Evolutionary conservation across 2,888 invertebrate genomes (phyloP), one percentile per base, ranked within the genome.

Genomic region (Eilema griseolum): DNA sequence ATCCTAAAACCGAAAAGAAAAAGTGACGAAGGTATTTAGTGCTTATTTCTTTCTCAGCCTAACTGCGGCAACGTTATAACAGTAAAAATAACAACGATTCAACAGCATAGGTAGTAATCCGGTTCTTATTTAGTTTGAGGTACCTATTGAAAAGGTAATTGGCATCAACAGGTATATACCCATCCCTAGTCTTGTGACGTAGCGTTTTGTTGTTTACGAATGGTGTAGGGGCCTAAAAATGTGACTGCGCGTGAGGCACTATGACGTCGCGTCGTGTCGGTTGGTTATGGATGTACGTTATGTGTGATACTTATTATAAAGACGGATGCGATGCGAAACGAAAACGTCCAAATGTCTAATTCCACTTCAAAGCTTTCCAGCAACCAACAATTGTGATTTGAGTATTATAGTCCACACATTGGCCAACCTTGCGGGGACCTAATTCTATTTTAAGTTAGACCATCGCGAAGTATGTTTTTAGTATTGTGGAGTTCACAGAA

Each of bases 201-300:
- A 81, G 78, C 78, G 79, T 79, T 82, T 80, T 84, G 82, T 85
- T 82, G 77, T 82, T 83, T 80, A 84, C 80, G 91, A 91, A 85
- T 89, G 89, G 88, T 88, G 88, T 85, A 85, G 88, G 93, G 94
- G 93, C 93, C 93, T n/a, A n/a, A n/a, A 87, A 85, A 67, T 79
- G 75, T 83, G 75, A 52, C 61, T 88, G 93, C 92, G 92, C 80
- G 90, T 88, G 84, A 70, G 82, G 73, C 82, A 76, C 74, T 76
- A 86, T 93, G 93, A 92, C 94, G 93, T 92, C 75, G 87, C 94
- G 93, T 92, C 75, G 87, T 89, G 91, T 92, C 92, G 89, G 91
- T 90, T 91, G 89, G 82, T 80, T 85, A 83, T 86, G 84, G 85
- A 83, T 86, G 84, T 84, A 85, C 85, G 86, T 86, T 24, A 24